Evolutionary conservation across 2,888 invertebrate genomes (phyloP), one percentile per base, ranked within the genome.

Genomic region (Drosophila anomalata): DNA sequence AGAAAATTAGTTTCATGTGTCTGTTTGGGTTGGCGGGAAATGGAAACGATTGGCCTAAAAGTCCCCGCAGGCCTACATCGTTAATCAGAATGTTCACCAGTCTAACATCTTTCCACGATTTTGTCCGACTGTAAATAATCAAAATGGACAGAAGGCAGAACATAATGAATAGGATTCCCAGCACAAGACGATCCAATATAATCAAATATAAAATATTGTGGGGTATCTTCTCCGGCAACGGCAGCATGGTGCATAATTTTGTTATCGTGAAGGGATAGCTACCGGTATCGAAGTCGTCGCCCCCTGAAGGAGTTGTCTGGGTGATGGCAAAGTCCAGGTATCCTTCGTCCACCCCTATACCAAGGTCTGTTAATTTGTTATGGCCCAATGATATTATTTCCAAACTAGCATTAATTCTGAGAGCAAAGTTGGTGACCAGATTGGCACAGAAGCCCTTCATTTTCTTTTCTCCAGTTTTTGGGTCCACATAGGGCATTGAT

Each of bases 1-100:
- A 31, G 5, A 73, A 70, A 3, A 79, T 47, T 0, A 61, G 61
- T 33, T 78, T 85, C 12, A 78, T 47, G 0, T 73, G 24, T 0
- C 57, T 39, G 9, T 24, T 67, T 1, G 60, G 6, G 7, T 67
- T 53, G 0, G 0, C 4, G 0, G 75, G 70, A 20, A 77, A n/a
- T 0, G 80, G 82, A 31, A 75, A 85, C 0, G 78, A 51, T 14
- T 85, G 85, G 0, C 77, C 83, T 20, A 85, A 14, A 0, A 85
- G 8, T 0, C 85, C 85, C 8, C 85, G 80, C n/a, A 85, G 24
- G 4, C 63, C 61, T 44, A 62, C 73, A 22, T 81, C 85, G 26
- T 85, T 85, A 14, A 85, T 48, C 6, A 83, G 56, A 7, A 78
- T 2, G 9, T 72, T 65, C 12, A 17, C 1, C 7, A 76, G 12